Base-by-base conservation (phyloP, 2,888 invertebrate genomes). In the Sinodicranocentrus sp. region DNA sequence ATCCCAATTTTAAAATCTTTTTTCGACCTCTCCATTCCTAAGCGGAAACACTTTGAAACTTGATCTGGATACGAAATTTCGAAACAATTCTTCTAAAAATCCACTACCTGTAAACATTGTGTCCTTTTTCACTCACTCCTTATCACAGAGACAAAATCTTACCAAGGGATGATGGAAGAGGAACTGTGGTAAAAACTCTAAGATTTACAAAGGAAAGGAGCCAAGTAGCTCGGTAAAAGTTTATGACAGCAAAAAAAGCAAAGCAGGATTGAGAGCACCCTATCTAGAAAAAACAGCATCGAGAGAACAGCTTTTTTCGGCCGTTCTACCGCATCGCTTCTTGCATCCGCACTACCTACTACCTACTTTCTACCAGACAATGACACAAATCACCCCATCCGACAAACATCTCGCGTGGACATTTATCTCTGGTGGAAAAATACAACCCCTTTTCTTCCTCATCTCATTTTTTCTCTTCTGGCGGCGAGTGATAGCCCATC, bases 341-440 rank as follows among this genome's bases (percentile, higher is more conserved):
- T n/a, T n/a, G n/a, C n/a, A n/a, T n/a, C n/a, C n/a, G 33, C 33
- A 33, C 5, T 10, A 33, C 5, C 33, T 6, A 6, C 39, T 65
- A 6, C 2, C 6, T 44, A 19, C 33, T 44, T 63, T 63, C 19
- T 44, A 48, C 10, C 59, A 26, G 28, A 23, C 33, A 70, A 23
- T 80, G 80, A 80, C 80, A 80, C 80, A 80, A 52, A 80, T 80
- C 72, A 73, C 80, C 80, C 80, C 80, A 67, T 52, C 71, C 52
- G 72, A 79, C 79, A 79, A 72, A 54, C 63, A 79, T 44, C 67
- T 43, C 26, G 43, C 23, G 70, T 70, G 70, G 70, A 78, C 78
- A 70, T 70, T 70, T 73, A 65, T 72, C 43, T 78, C 39, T 57
- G 26, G 25, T 63, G 48, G 71, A 48, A 26, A 63, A 70, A 2